Evolutionary conservation across 2,797 vertebrate species (phyloP).

Genomic region (Otus scops): DNA sequence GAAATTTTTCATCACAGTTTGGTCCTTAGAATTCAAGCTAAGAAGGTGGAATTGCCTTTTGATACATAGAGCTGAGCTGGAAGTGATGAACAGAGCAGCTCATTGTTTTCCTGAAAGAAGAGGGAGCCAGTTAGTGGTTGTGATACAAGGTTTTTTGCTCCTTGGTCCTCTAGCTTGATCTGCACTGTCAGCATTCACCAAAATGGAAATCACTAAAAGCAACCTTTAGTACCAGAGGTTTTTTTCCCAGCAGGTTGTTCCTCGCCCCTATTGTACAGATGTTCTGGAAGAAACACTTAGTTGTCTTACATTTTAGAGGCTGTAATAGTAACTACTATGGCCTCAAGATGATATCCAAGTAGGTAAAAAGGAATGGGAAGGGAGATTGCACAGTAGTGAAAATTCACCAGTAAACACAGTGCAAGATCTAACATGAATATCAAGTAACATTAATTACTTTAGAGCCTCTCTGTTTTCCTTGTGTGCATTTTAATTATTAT

Average conservation of each 20-base stretch:
- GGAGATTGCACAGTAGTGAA: slow-evolving; percentile 25
- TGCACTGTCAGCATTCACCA: slow-evolving; percentile 84
- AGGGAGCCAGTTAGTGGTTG: slow-evolving; percentile 75
- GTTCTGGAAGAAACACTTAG: slow-evolving; percentile 83
- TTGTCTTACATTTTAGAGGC: slow-evolving; percentile 77
- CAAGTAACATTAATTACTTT: slow-evolving; percentile 41
- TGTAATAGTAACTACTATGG: slow-evolving; percentile 69
- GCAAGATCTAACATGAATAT: slow-evolving; percentile 54
- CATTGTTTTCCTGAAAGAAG: slow-evolving; percentile 74
- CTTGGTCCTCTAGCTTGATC: slow-evolving; percentile 72
- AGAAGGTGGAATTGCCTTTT: slow-evolving; percentile 27
- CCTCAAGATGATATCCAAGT: slow-evolving; percentile 62
- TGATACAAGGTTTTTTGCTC: slow-evolving; percentile 60
- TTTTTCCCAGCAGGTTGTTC: slow-evolving; percentile 6
- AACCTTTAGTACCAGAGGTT: slow-evolving; percentile 49
- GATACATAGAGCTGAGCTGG: slow-evolving; percentile 62
- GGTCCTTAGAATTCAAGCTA: background rate
- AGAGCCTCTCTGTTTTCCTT: slow-evolving; percentile 35
- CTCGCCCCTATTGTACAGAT: slow-evolving; percentile 67
- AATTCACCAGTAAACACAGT: slow-evolving; percentile 23
- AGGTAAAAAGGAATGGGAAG: slow-evolving; percentile 27
- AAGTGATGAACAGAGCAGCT: slow-evolving; percentile 78
- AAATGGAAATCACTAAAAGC: slow-evolving; percentile 82
- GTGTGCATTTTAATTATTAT: slow-evolving; percentile 59
- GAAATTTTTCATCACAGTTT: slow-evolving; percentile 1